A percentile compares a stretch with the other conserved stretches of the same genome.
Conservation (phyloP, 2,797 vertebrate genomes). For the Anomalospiza imberbis region DNA sequence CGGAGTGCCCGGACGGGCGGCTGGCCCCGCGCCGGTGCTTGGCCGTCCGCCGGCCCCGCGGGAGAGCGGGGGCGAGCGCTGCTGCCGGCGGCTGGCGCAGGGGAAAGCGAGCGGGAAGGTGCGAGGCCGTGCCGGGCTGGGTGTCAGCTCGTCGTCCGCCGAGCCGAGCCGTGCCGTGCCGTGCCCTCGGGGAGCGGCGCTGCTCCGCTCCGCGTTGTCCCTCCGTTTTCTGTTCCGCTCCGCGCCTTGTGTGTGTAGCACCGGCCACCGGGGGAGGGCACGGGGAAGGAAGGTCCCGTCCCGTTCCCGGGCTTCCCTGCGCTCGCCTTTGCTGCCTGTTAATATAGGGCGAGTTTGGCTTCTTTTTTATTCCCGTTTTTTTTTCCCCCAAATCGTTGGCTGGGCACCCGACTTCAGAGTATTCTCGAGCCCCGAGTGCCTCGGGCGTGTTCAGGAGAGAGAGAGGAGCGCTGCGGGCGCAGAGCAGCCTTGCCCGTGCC, state of each 20-base stretch:
- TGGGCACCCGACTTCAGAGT: neutral
- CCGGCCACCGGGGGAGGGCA: neutral
- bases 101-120: neutral
- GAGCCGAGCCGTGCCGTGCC: neutral
- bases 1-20: neutral
- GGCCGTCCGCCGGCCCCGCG: neutral
- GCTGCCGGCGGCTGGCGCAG: neutral
- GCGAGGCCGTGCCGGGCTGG: neutral
- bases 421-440: neutral
- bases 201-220: neutral
- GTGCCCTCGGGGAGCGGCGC: neutral
- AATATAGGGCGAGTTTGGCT: neutral
- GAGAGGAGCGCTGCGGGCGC: neutral
- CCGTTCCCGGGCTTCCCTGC: neutral
- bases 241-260: too few relatives aligned
- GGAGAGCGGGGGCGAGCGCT: neutral
- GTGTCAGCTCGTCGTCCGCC: neutral
- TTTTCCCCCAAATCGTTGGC: accelerated
- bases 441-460: neutral
- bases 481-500: neutral
- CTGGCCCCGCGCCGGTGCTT: neutral
- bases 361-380: accelerated
- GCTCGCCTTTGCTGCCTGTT: neutral
- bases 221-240: neutral
- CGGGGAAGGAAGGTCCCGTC: neutral